A percentile compares a stretch with the other conserved stretches of the same genome.
phyloP scores from a whole-genome alignment of 2,888 invertebrate species.

The Venustoraphidia nigricollis region DNA sequence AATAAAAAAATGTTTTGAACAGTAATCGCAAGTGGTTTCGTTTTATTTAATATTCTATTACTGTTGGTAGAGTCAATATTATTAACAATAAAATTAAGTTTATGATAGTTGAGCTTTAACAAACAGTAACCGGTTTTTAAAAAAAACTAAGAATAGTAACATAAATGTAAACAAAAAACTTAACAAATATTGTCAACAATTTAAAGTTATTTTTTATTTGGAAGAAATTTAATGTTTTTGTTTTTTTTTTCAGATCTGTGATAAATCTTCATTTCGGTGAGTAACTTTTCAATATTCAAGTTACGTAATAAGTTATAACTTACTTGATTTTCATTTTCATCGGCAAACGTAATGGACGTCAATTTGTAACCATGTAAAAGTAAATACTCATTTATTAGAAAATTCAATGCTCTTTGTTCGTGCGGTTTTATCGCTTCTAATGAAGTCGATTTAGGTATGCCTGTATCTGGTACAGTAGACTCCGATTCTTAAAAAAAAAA shows the following conservation, averaged over 20 bases:
- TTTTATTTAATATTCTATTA: too few relatives aligned
- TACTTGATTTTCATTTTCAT: slow-evolving; percentile 80
- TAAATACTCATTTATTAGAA: slow-evolving; percentile 74
- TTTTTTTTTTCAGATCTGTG: neutral
- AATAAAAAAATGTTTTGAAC: too few relatives aligned
- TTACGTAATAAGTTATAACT: neutral
- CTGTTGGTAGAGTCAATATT: too few relatives aligned
- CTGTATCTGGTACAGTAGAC: slow-evolving; percentile 31
- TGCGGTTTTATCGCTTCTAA: slow-evolving; percentile 52
- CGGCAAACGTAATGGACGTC: slow-evolving; percentile 79
- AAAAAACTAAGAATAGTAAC: too few relatives aligned
- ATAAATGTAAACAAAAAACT: too few relatives aligned
- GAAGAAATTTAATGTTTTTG: neutral
- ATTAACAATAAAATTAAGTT: too few relatives aligned
- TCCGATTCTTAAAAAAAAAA: slow-evolving; percentile 29
- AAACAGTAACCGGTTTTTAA: too few relatives aligned
- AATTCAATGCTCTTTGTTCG: slow-evolving; percentile 71
- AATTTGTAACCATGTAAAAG: slow-evolving; percentile 65
- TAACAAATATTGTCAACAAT: too few relatives aligned
- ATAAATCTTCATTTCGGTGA: neutral
- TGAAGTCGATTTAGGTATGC: slow-evolving; percentile 24
- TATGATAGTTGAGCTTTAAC: too few relatives aligned
- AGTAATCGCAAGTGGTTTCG: too few relatives aligned
- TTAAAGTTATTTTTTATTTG: neutral
- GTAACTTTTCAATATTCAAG: neutral